Conservation (phyloP, 1,140 invertebrate genomes). For the Zaprionus gabonicus region DNA sequence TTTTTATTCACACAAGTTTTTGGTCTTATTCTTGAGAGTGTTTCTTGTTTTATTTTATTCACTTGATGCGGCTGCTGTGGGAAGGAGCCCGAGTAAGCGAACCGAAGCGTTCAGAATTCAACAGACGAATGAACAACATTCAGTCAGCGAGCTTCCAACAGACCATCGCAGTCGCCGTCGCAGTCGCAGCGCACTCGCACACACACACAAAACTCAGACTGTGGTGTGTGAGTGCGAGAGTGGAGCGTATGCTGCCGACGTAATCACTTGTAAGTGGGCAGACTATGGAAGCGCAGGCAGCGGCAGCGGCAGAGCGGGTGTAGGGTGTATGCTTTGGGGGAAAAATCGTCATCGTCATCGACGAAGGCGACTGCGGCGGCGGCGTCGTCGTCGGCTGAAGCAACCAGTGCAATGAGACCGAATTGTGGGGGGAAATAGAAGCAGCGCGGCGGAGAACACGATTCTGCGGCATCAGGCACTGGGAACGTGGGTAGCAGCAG, state of each 20-base stretch:
- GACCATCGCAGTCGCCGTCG: conserved; percentile 51
- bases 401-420: conserved; percentile 67
- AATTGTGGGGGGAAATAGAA: not conserved
- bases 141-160: conserved; percentile 63
- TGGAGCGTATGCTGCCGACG: conserved; percentile 58
- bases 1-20: conserved; percentile 42
- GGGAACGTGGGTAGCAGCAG: conserved; percentile 61
- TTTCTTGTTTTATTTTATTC: conserved; percentile 51
- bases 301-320: conserved; percentile 11
- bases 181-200: conserved; percentile 35
- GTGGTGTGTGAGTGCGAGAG: conserved; percentile 44
- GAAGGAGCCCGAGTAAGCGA: conserved; percentile 59
- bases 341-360: conserved; percentile 63
- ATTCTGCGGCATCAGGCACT: conserved; percentile 46
- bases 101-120: conserved; percentile 82
- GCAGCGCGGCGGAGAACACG: conserved; percentile 26
- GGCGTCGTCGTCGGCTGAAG: conserved; percentile 18
- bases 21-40: conserved; percentile 13
- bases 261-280: conserved; percentile 71
- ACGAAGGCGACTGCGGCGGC: not conserved
- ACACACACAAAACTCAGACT: not conserved
- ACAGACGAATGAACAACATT: conserved; percentile 83
- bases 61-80: conserved; percentile 38
- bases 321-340: conserved; percentile 16
- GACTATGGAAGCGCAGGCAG: not conserved